Evolutionary conservation across 2,113 vertebrate species (phyloP), one percentile per base, ranked within the genome.

Genomic region (Motacilla alba): DNA sequence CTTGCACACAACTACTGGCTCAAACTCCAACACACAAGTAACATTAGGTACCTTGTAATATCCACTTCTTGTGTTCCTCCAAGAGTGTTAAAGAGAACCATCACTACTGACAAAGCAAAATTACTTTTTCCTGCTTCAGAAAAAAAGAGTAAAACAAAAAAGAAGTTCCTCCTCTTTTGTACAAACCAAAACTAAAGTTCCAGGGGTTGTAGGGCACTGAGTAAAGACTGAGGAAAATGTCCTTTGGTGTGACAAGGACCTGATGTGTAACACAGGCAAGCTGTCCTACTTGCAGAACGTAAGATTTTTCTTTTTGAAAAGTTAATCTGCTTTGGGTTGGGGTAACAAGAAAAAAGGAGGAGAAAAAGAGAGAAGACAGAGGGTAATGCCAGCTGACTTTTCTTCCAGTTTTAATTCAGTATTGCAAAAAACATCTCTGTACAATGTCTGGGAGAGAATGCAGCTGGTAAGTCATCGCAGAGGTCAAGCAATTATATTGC

Each of bases 201-300:
- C 14, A 66, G 16, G 62, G 15, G 6, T 35, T 81, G 15, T 6
- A 79, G 31, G 49, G 58, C 58, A 79, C 23, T 39, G 46, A 39
- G 6, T 39, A 43, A 56, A 68, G 49, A 79, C 18, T 30, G 56
- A 91, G 17, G 41, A 93, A 83, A 89, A 76, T 19, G 6, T 35
- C 44, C n/a, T 82, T 72, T 7, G 12, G 23, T n/a, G 53, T 47
- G 41, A 64, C 62, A 93, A 10, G 19, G 28, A 84, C 12, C 39
- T 82, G 41, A 41, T 13, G 2, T 5, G 11, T n/a, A 69, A 33
- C 17, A 59, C 0, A 0, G 35, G 18, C 10, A 79, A 85, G 18
- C 53, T 64, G 80, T 39, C 44, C 24, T 17, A 20, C 14, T 76
- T 2, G 14, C 9, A 83, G 30, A 88, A 68, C 0, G 0, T 13